phyloP scores from a whole-genome alignment of 2,113 vertebrate species.

The Microtus pennsylvanicus region DNA sequence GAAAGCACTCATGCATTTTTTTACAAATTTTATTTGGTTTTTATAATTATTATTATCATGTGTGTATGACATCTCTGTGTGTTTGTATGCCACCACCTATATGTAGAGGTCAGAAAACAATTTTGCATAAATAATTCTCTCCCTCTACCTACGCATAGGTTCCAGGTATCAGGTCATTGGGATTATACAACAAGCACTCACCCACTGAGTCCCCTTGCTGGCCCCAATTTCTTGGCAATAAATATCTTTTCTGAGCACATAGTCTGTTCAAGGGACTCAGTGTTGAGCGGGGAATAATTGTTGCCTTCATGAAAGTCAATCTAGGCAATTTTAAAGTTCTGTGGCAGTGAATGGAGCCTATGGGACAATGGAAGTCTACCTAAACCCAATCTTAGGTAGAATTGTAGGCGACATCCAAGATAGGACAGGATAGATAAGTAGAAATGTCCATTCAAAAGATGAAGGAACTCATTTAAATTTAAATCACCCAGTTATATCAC shows the following conservation, averaged over 20 bases:
- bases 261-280: not conserved
- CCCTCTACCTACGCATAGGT: no score
- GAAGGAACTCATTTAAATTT: not conserved
- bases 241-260: constrained; percentile 39
- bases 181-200: not conserved
- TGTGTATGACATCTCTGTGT: not conserved
- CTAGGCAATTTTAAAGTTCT: not conserved
- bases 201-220: not conserved
- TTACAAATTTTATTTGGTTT: not conserved
- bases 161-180: not conserved
- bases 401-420: not conserved
- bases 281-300: not conserved
- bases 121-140: not conserved
- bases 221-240: not conserved
- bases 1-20: not conserved
- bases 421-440: not conserved
- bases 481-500: not conserved
- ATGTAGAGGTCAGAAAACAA: not conserved
- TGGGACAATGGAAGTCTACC: not conserved
- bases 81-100: not conserved
- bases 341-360: not conserved
- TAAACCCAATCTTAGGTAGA: not conserved
- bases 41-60: not conserved
- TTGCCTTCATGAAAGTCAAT: not conserved
- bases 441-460: not conserved